Base-by-base conservation (phyloP, 2,797 vertebrate genomes). In the Gadopsis marmoratus region DNA sequence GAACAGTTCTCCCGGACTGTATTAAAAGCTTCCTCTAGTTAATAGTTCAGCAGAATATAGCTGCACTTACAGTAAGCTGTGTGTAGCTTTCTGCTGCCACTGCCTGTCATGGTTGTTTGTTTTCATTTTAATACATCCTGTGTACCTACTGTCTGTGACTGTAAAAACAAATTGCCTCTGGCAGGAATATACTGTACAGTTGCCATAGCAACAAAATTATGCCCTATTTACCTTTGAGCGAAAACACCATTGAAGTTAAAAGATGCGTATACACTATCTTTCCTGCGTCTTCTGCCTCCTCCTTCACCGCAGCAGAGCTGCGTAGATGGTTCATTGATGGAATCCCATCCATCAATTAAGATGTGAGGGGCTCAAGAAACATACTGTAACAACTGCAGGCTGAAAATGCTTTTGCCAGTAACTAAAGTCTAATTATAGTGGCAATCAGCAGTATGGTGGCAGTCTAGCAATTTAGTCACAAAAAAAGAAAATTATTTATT, bases 181-280 rank as follows among this genome's bases (percentile, higher is more conserved):
- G 83, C 73, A 66, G 56, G 13, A 79, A 69, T 74, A 77, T 71
- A 23, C 43, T 79, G 54, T 39, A 64, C 43, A 11, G 70, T 74
- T 71, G 19, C 74, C 56, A 85, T 67, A 61, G 86, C 79, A 79
- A 88, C 84, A 88, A 86, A 86, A 84, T 76, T 21, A 84, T 47
- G 39, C 53, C 53, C 41, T 21, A 50, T 77, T 84, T 88, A 81
- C 29, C 37, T 64, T 63, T 74, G 54, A 41, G 75, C 74, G 51
- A 73, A 82, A 89, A 84, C 64, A 64, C 26, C 21, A 23, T 70
- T 76, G 41, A 75, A 60, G 65, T 71, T 61, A 48, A 58, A 48
- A 77, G 50, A 84, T 67, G 74, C 83, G 85, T 80, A 69, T 65
- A 55, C 63, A 31, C 53, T 5, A 35, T 70, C 59, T 50, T 62